These are phyloP conservation scores for Antheraea yamamai DNA, from an alignment of 2,888 invertebrate species.

Conservation along the genomic window DNA sequence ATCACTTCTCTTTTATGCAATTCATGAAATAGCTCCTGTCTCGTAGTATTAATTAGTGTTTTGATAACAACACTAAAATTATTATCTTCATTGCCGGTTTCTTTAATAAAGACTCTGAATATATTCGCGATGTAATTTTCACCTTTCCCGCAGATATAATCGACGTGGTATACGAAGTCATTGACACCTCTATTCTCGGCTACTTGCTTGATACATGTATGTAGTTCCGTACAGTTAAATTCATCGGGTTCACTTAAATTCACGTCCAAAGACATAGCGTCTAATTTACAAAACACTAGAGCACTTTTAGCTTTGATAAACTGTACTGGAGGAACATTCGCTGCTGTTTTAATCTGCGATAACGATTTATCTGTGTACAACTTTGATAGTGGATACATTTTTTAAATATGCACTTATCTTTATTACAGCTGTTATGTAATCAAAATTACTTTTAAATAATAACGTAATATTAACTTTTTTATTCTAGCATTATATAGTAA, in stretches of 20 bases:
- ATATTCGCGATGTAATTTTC: slow-evolving; percentile 67
- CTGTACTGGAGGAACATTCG: slow-evolving; percentile 12
- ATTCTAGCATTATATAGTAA: background rate
- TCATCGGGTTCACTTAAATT: slow-evolving; percentile 73
- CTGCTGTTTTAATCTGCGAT: slow-evolving; percentile 40
- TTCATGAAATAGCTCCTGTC: slow-evolving; percentile 65
- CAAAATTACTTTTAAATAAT: background rate
- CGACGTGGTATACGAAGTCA: slow-evolving; percentile 65
- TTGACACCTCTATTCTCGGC: slow-evolving; percentile 51
- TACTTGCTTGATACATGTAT: slow-evolving; percentile 55
- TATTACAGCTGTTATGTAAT: background rate
- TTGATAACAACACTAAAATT: slow-evolving; percentile 62
- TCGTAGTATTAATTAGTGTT: slow-evolving; percentile 63
- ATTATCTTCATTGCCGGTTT: slow-evolving; percentile 42
- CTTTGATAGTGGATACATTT: background rate
- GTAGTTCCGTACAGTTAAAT: slow-evolving; percentile 65
- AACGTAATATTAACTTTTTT: background rate
- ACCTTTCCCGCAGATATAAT: slow-evolving; percentile 61
- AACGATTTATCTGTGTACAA: slow-evolving; percentile 25
- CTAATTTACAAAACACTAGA: slow-evolving; percentile 8
- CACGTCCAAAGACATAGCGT: slow-evolving; percentile 72
- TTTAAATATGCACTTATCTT: background rate
- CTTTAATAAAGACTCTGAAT: slow-evolving; percentile 61
- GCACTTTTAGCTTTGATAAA: background rate
- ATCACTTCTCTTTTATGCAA: slow-evolving; percentile 65